phyloP scores from a whole-genome alignment of 2,797 vertebrate genomes.

The Hippopotamyrus pictus region DNA sequence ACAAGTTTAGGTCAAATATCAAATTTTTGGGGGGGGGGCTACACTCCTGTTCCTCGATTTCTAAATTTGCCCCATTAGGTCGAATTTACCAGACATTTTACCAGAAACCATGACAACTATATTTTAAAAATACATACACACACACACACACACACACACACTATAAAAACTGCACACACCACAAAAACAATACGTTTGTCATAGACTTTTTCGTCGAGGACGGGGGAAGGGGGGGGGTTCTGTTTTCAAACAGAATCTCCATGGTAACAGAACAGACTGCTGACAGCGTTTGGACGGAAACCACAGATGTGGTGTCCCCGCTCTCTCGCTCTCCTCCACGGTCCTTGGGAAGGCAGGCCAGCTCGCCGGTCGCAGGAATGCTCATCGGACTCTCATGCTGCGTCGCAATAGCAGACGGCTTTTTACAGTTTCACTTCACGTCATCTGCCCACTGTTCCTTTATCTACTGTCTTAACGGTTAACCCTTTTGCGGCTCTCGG shows the following conservation, averaged over 20 bases:
- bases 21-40: neutral
- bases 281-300: slow-evolving; percentile 9
- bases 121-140: neutral
- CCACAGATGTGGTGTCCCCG: neutral
- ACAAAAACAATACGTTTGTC: neutral
- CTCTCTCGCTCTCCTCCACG: neutral
- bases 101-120: neutral
- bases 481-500: neutral
- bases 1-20: neutral
- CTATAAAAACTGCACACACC: neutral
- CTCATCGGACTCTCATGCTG: neutral
- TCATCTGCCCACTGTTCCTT: neutral
- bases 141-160: too few species aligned
- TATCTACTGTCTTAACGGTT: neutral
- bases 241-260: neutral
- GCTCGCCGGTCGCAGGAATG: neutral
- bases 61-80: neutral
- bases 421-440: neutral
- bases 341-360: neutral
- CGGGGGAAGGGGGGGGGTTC: neutral
- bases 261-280: slow-evolving; percentile 9
- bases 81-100: neutral
- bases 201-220: neutral
- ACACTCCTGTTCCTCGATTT: neutral
- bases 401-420: neutral